A percentile compares a stretch with the other conserved stretches of the same genome.
Evolutionary conservation across 2,888 invertebrate genomes (phyloP).

Genomic region (Incurvaria masculella): DNA sequence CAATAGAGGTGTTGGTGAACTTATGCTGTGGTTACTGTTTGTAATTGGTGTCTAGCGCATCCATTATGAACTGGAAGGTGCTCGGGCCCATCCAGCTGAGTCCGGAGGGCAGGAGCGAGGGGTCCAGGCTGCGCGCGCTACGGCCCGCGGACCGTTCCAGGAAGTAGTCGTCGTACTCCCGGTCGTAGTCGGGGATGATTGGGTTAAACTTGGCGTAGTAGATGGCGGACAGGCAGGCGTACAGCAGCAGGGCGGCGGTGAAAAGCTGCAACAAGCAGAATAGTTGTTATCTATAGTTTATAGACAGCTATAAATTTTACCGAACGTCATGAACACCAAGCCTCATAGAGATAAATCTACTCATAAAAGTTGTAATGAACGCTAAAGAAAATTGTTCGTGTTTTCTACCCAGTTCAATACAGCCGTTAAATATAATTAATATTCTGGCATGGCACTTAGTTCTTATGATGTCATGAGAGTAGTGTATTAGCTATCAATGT

Average conservation of each 20-base stretch:
- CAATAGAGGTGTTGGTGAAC: slow-evolving; percentile 71
- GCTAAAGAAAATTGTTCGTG: too few species aligned
- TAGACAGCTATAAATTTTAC: not conserved
- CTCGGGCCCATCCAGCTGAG: slow-evolving; percentile 57
- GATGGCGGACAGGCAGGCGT: slow-evolving; percentile 82
- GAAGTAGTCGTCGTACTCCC: slow-evolving; percentile 71
- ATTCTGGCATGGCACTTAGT: too few species aligned
- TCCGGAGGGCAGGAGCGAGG: slow-evolving; percentile 37
- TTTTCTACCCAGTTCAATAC: too few species aligned
- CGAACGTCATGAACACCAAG: too few species aligned
- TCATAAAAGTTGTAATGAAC: too few species aligned
- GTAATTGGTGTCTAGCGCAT: slow-evolving; percentile 50
- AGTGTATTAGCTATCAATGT: too few species aligned
- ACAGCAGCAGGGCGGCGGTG: slow-evolving; percentile 75
- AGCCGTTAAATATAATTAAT: too few species aligned
- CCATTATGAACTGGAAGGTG: slow-evolving; percentile 66
- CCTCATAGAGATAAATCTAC: too few species aligned
- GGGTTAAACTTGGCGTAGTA: slow-evolving; percentile 88
- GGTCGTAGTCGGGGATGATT: slow-evolving; percentile 71
- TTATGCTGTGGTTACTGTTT: too few species aligned
- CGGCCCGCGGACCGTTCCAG: slow-evolving; percentile 63
- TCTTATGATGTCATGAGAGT: too few species aligned
- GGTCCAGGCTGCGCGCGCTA: slow-evolving; percentile 38
- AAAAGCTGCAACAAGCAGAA: slow-evolving; percentile 60
- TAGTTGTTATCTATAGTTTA: not conserved